phyloP scores from a whole-genome alignment of 1,140 invertebrate species.

The Drosophila neocordata region DNA sequence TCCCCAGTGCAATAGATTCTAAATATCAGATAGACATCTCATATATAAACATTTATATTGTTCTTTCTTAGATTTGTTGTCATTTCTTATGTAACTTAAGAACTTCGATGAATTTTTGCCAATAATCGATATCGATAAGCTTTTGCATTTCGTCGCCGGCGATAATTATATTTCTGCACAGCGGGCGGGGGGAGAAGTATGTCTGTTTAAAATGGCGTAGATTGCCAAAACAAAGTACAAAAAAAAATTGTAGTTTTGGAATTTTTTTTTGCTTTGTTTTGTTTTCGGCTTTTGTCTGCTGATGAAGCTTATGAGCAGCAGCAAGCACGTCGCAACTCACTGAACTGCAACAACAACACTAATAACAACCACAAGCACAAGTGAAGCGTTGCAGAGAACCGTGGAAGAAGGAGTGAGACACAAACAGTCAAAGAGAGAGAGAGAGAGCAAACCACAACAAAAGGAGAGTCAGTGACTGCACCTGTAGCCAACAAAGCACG shows the following conservation, averaged over 20 bases:
- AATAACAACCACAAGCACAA: constrained; percentile 65
- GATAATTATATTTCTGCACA: too few species aligned
- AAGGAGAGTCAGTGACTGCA: constrained; percentile 76
- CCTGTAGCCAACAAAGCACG: constrained; percentile 64
- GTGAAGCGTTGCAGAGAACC: constrained; percentile 68
- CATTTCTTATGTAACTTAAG: too few species aligned
- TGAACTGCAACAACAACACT: constrained; percentile 68
- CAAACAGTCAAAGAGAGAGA: constrained; percentile 18
- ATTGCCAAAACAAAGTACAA: background rate
- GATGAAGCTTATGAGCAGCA: constrained; percentile 79
- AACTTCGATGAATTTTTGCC: too few species aligned
- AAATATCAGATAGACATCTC: too few species aligned
- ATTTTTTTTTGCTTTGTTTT: constrained; percentile 27
- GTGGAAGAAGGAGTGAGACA: background rate
- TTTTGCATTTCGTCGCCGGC: too few species aligned
- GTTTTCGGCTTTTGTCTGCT: constrained; percentile 37
- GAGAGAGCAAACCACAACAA: constrained; percentile 56
- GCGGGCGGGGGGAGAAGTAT: too few species aligned
- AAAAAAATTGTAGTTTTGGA: constrained; percentile 15
- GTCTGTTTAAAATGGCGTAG: constrained; percentile 8
- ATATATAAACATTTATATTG: too few species aligned
- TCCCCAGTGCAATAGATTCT: too few species aligned
- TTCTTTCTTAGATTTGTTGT: too few species aligned
- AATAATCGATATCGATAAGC: too few species aligned
- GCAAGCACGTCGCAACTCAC: constrained; percentile 69